Conservation (phyloP, 30 jellyfish, hydroid and myxozoan species). For the Calvadosia cruxmelitensis region DNA sequence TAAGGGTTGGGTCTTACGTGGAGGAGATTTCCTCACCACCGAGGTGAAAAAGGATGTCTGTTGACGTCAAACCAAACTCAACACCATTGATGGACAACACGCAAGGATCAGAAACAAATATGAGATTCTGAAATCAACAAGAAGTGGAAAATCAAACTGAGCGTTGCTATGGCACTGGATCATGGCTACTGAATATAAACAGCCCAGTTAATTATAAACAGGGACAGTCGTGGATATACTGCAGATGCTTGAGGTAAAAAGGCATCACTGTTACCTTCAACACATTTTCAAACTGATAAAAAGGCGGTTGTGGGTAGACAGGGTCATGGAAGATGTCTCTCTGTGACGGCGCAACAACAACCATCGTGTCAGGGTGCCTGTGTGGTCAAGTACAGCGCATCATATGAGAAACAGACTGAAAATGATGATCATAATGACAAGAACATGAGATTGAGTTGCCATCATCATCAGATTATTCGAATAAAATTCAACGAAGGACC, state of each 20-base stretch:
- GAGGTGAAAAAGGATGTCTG: conserved; percentile 81
- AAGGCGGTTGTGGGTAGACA: conserved; percentile 96
- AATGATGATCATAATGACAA: too few species aligned
- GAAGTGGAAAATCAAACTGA: too few species aligned
- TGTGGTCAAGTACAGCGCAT: too few species aligned
- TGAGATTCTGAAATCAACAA: neutral
- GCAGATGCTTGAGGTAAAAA: too few species aligned
- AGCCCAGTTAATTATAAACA: too few species aligned
- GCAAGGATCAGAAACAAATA: conserved; percentile 62
- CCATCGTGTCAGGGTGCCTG: conserved; percentile 5
- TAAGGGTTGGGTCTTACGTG: conserved; percentile 45
- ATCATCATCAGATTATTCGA: too few species aligned
- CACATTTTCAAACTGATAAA: neutral
- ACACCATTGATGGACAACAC: conserved; percentile 59
- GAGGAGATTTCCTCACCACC: conserved; percentile 81
- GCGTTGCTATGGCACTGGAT: too few species aligned
- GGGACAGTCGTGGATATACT: too few species aligned
- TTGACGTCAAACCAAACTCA: conserved; percentile 80
- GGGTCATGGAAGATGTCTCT: conserved; percentile 67
- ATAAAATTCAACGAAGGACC: too few species aligned
- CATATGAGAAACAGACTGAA: too few species aligned
- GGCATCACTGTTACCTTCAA: too few species aligned
- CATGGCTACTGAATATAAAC: neutral
- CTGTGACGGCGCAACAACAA: conserved; percentile 69
- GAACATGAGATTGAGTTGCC: too few species aligned